Evolutionary conservation across 2,113 vertebrate genomes (phyloP), one percentile per base, ranked within the genome.

Genomic region (Bufo bufo): DNA sequence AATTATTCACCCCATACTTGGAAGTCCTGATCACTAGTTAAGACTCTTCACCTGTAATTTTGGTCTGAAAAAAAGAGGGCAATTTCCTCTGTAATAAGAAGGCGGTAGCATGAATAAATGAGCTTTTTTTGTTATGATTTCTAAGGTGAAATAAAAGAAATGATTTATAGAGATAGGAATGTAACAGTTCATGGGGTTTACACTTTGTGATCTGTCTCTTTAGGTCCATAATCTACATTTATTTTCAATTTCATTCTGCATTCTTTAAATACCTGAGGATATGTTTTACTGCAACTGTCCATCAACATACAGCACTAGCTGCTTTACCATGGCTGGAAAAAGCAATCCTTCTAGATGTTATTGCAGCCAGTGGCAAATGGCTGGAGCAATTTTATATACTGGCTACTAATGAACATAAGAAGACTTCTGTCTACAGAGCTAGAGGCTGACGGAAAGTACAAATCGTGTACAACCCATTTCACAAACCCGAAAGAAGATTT

Each of bases 71-170:
- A 58, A 78, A 58, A 58, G 3, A 33, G 7, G 2, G 2, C 19
- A 83, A 4, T 54, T 83, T 66, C 81, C 81, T 83, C 11, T 65
- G 49, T 84, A 84, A 71, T 84, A 54, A 84, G 63, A 84, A 54
- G 63, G 20, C 33, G 9, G 82, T 7, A 4, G 5, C 3, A 14
- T 10, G 43, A 20, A 10, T 65, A n/a, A 82, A 83, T 83, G 2
- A 52, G 20, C 19, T 54, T 43, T 3, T 65, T 66, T 84, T 71
- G 20, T 33, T 69, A n/a, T 50, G 17, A 12, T 66, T 50, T 63
- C 47, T 52, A 83, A 52, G 19, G 45, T 3, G 8, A n/a, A 82
- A n/a, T 47, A 82, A 82, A 65, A 52, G 59, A 19, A 82, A 63
- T 82, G 69, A 47, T 85, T 85, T 74, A 58, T 85, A 63, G 33